Percentiles rank a stretch among this genome's conserved stretches.
Evolutionary conservation across 2,888 invertebrate species (phyloP).

Genomic region (Cetonia aurata): DNA sequence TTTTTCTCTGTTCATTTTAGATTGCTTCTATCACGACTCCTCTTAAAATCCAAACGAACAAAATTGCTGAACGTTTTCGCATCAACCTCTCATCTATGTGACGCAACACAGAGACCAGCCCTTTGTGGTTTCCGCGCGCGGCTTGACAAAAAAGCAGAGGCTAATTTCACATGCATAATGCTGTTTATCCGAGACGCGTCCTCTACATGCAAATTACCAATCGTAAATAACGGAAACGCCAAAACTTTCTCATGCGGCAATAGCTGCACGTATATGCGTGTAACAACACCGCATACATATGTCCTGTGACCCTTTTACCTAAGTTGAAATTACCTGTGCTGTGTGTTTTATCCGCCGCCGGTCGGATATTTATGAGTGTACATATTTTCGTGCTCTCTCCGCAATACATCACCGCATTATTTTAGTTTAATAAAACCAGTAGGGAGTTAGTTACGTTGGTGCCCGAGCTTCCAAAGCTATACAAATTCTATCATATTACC

Average conservation of each 20-base stretch:
- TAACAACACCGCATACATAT: too few relatives aligned
- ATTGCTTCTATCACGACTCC: too few relatives aligned
- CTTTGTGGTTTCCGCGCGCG: neutral
- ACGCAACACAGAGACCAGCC: neutral
- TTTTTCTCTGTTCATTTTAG: too few relatives aligned
- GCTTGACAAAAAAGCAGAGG: neutral
- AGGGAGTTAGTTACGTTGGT: constrained; percentile 17
- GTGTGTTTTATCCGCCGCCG: neutral
- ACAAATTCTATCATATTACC: constrained; percentile 1
- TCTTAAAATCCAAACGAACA: too few relatives aligned
- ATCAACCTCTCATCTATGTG: too few relatives aligned
- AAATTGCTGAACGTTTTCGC: too few relatives aligned
- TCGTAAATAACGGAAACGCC: constrained; percentile 17
- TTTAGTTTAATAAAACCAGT: constrained; percentile 31
- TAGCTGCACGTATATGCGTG: constrained; percentile 1
- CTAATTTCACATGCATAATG: constrained; percentile 23
- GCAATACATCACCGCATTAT: constrained; percentile 8
- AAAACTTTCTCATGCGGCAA: constrained; percentile 7
- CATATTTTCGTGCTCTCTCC: neutral
- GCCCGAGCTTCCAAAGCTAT: neutral
- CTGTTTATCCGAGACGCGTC: neutral
- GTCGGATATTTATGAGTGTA: constrained; percentile 13
- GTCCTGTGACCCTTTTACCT: too few relatives aligned
- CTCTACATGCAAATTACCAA: constrained; percentile 26
- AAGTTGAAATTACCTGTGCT: constrained; percentile 6